Evolutionary conservation across 2,888 invertebrate genomes (phyloP).

Genomic region (Leptinotarsa peninsularis): DNA sequence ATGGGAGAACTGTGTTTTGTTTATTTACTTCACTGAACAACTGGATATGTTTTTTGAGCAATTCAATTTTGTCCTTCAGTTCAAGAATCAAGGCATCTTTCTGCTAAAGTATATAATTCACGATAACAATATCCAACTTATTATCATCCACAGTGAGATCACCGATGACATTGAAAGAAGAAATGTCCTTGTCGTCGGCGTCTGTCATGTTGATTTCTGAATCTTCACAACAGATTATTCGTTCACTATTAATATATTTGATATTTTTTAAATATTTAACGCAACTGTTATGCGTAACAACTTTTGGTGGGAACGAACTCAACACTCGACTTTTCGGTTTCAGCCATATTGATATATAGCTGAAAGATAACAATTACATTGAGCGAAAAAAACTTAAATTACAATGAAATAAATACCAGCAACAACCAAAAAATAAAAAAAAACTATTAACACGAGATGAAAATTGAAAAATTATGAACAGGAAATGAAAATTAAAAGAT

Average conservation of each 20-base stretch:
- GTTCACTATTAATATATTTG: neutral
- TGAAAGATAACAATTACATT: too few species aligned
- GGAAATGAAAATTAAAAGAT: too few species aligned
- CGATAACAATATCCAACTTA: neutral
- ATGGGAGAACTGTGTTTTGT: neutral
- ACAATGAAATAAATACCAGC: too few species aligned
- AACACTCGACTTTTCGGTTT: too few species aligned
- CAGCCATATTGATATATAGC: too few species aligned
- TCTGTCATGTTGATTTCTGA: neutral
- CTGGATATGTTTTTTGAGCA: neutral
- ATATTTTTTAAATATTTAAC: slow-evolving; percentile 3
- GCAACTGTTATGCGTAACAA: neutral
- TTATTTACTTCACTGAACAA: neutral
- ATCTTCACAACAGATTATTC: slow-evolving; percentile 9
- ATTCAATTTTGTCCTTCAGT: neutral
- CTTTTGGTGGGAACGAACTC: too few species aligned
- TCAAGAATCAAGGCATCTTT: neutral
- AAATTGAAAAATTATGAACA: too few species aligned
- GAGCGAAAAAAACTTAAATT: too few species aligned
- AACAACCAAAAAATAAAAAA: too few species aligned
- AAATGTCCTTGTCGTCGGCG: neutral
- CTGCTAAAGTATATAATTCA: neutral
- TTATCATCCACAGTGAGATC: neutral
- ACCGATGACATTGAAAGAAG: neutral
- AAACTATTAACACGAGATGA: too few species aligned